Base-by-base conservation (phyloP, 2,888 invertebrate species). In the Busseola fusca region DNA sequence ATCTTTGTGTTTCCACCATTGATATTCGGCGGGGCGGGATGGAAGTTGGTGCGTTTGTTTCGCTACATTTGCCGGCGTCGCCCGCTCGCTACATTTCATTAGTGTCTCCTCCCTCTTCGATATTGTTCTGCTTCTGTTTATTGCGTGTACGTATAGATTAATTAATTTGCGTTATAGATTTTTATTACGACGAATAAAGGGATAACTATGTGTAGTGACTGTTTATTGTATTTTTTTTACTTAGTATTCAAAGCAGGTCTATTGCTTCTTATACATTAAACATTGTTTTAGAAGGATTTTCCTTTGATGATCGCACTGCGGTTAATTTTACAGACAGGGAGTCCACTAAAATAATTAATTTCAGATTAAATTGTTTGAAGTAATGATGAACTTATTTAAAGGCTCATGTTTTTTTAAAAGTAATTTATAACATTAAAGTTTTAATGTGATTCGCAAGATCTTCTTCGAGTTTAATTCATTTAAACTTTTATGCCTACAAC, bases 21-120 rank as follows among this genome's bases (percentile, higher is more conserved):
- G 88, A 90, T 91, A 89, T 91, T 90, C 88, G 86, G 86, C 76
- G 85, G 88, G 86, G 86, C 85, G 87, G 87, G 84, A 86, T 84
- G 85, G 85, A 88, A 89, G 88, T 89, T 92, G 89, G 91, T 91
- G 90, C 88, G 91, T 92, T 91, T 90, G 91, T 92, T 92, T 90
- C 93, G 92, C 88, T 93, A 94, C 93, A 94, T 94, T 94, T 91
- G 91, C 86, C 87, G 79, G 88, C 84, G 89, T 87, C 89, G 89
- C 87, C 87, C 88, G 87, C 90, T 89, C 88, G 89, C 91, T 91
- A 92, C 92, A 93, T 95, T 95, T 94, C 93, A 95, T 95, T 95
- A 94, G 92, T 91, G 90, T 89, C 80, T 77, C 81, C 87, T 87
- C 87, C 84, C 87, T 87, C 87, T 87, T 86, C 89, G 88, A 91